A percentile compares a stretch with the other conserved stretches of the same genome.
These are phyloP conservation scores for Smutsia temminckii DNA, from an alignment of 2,797 vertebrate species.

Conservation along the genomic window DNA sequence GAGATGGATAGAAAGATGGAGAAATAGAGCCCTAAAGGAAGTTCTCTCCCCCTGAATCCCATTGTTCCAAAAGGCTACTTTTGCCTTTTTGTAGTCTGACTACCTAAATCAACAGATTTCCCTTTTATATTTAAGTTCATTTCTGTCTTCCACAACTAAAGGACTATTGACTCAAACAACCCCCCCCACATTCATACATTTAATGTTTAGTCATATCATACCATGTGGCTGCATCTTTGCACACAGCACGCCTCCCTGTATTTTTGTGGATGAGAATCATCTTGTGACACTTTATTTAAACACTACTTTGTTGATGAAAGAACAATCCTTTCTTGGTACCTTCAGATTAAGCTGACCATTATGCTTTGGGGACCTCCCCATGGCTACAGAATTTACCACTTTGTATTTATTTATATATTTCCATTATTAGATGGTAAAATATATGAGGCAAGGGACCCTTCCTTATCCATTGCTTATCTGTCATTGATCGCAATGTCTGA, in stretches of 20 bases:
- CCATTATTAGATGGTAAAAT: neutral
- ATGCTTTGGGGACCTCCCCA: neutral
- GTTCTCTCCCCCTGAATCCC: neutral
- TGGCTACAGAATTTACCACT: neutral
- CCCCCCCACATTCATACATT: neutral
- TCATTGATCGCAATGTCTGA: neutral
- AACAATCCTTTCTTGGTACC: neutral
- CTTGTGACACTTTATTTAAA: neutral
- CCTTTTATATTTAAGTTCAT: neutral
- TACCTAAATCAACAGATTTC: neutral
- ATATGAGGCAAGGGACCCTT: neutral
- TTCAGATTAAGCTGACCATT: neutral
- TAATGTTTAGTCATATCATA: too few species aligned
- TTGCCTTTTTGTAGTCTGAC: neutral
- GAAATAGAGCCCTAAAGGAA: neutral
- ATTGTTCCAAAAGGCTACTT: neutral
- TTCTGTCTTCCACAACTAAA: neutral
- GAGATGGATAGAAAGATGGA: neutral
- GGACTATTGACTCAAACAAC: neutral
- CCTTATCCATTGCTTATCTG: neutral
- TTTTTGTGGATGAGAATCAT: neutral
- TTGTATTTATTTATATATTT: neutral
- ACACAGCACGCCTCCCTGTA: neutral
- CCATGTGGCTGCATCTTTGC: neutral
- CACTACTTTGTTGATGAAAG: neutral